Evolutionary conservation across 2,113 vertebrate genomes (phyloP).

Genomic region (Cettia cetti): DNA sequence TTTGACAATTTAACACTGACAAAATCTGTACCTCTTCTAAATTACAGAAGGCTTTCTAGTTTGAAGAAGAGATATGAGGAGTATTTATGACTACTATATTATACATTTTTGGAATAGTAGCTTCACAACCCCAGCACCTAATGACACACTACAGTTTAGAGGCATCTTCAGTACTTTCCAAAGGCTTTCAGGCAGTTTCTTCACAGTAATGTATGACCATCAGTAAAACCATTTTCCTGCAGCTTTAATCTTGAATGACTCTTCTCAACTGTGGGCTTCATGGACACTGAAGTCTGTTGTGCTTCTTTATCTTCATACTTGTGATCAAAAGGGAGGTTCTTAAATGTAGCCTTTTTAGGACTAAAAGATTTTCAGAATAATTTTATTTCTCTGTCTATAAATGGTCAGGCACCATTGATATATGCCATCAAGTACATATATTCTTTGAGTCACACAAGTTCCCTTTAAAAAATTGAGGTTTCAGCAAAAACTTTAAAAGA

Average conservation of each 20-base stretch:
- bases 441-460: background rate
- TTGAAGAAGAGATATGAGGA: background rate
- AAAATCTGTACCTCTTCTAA: background rate
- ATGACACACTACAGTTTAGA: background rate
- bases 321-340: background rate
- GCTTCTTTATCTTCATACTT: background rate
- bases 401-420: background rate
- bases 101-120: background rate
- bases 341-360: background rate
- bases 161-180: background rate
- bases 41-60: background rate
- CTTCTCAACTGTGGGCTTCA: background rate
- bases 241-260: background rate
- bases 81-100: background rate
- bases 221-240: background rate
- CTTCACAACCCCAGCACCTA: background rate
- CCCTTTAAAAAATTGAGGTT: background rate
- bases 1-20: background rate
- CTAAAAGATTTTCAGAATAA: background rate
- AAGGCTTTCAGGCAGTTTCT: background rate
- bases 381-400: background rate
- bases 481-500: background rate
- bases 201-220: background rate
- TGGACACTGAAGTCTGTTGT: background rate
- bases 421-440: fast-evolving